Evolutionary conservation across 2,888 invertebrate genomes (phyloP), one percentile per base, ranked within the genome.

Genomic region (Megalurothrips usitatus): DNA sequence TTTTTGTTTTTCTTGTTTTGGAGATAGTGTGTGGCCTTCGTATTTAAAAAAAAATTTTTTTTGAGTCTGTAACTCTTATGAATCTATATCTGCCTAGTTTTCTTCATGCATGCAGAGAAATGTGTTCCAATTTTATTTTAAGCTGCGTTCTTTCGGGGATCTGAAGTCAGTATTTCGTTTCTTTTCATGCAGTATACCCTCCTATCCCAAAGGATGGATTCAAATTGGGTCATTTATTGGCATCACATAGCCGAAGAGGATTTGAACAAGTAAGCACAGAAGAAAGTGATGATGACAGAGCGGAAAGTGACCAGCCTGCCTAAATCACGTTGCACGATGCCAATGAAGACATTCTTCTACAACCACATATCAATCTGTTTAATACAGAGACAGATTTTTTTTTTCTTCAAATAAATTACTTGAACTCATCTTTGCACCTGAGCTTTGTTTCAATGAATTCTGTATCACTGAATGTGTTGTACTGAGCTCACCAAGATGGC

Each of bases 201-300:
- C 12, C 68, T 12, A 75, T 75, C 26, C 68, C 68, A 75, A 75
- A 75, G n/a, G 68, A 75, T 23, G 68, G 68, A 75, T 75, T 75
- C 68, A 75, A 26, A 23, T 75, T 75, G 68, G 68, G 68, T 11
- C 68, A 75, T 8, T 75, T 75, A 26, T 26, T 75, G 68, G 68
- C 68, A 2, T 75, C 68, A 75, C 68, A 75, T 75, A 75, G 68
- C 26, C 68, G 68, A 75, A 9, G 68, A 26, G 68, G 68, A 75
- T 75, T 75, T 75, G 68, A 75, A 26, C 68, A 75, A 75, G 68
- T 75, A n/a, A 75, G 68, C 12, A 75, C 68, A 8, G 68, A 75
- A 26, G 68, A 75, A 75, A 75, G 68, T 75, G 68, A 75, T 12
- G 68, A 75, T 23, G 68, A 75, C 23, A 23, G 68, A 75, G 68